Percentiles rank a stretch among this genome's conserved stretches.
phyloP scores from a whole-genome alignment of 2,113 vertebrate genomes.

The Suncus etruscus region DNA sequence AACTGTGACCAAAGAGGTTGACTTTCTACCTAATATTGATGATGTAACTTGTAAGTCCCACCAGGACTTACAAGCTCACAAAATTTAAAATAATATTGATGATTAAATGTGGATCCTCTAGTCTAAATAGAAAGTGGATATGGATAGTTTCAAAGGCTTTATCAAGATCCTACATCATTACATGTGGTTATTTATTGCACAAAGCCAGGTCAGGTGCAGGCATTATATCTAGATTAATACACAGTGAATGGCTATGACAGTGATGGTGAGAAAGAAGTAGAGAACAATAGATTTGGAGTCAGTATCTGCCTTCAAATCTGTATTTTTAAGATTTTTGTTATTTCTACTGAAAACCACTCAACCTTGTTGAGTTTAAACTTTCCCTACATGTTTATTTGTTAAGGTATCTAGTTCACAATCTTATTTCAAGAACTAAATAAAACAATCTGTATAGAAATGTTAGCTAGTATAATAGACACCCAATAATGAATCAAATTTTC shows the following conservation, averaged over 20 bases:
- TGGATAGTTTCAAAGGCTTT: conserved; percentile 27
- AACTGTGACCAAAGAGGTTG: conserved; percentile 72
- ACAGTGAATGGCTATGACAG: too few species aligned
- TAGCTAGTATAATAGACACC: conserved; percentile 3
- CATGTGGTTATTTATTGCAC: not conserved
- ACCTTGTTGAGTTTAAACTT: not conserved
- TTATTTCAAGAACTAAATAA: conserved; percentile 45
- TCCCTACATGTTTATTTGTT: conserved; percentile 12
- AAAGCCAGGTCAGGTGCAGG: too few species aligned
- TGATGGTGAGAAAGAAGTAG: not conserved
- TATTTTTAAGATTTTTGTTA: not conserved
- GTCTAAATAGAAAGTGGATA: not conserved
- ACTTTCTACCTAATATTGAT: conserved; percentile 76
- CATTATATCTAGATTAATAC: not conserved
- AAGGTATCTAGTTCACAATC: conserved; percentile 29
- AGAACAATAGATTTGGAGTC: not conserved
- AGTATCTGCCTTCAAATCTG: not conserved
- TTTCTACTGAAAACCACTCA: not conserved
- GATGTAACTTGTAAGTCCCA: conserved; percentile 26
- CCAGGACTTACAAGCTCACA: not conserved
- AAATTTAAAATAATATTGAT: not conserved
- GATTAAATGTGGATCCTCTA: not conserved
- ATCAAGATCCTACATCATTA: not conserved
- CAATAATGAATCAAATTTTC: conserved; percentile 19
- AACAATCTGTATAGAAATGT: conserved; percentile 41